Conservation (phyloP, 2,888 invertebrate species). For the Ellobium chinense region DNA sequence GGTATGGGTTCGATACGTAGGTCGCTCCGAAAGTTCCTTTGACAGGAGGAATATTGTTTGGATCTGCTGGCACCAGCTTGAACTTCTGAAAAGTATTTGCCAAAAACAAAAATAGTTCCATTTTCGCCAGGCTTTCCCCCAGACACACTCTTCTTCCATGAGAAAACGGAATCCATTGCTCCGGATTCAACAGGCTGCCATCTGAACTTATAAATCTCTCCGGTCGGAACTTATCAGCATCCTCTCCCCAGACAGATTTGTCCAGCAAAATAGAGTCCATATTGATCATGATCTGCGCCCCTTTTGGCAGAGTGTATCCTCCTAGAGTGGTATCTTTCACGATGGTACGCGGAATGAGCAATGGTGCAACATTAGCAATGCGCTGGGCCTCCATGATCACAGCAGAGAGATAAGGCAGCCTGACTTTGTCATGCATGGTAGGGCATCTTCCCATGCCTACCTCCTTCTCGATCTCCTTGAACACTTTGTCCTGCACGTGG, state of each 20-base stretch:
- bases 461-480: slow-evolving; percentile 58
- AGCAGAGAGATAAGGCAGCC: slow-evolving; percentile 62
- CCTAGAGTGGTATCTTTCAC: slow-evolving; percentile 55
- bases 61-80: background rate
- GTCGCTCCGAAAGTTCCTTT: too few relatives aligned
- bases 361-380: slow-evolving; percentile 56
- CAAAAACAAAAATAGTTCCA: background rate
- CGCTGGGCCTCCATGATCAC: slow-evolving; percentile 64
- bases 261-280: slow-evolving; percentile 53
- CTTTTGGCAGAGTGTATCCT: slow-evolving; percentile 63
- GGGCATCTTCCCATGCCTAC: slow-evolving; percentile 67
- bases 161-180: too few relatives aligned
- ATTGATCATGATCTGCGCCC: slow-evolving; percentile 51
- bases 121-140: background rate
- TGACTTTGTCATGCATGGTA: slow-evolving; percentile 49
- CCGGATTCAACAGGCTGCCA: slow-evolving; percentile 21
- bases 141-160: background rate
- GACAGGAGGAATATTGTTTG: background rate
- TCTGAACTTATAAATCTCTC: slow-evolving; percentile 52
- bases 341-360: slow-evolving; percentile 52
- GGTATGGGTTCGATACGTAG: too few relatives aligned
- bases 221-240: slow-evolving; percentile 32
- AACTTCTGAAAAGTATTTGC: background rate
- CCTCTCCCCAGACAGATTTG: slow-evolving; percentile 26
- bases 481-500: slow-evolving; percentile 78